These are phyloP conservation scores for Percopsis omiscomaycus DNA, from an alignment of 2,797 vertebrate genomes.

Conservation along the genomic window DNA sequence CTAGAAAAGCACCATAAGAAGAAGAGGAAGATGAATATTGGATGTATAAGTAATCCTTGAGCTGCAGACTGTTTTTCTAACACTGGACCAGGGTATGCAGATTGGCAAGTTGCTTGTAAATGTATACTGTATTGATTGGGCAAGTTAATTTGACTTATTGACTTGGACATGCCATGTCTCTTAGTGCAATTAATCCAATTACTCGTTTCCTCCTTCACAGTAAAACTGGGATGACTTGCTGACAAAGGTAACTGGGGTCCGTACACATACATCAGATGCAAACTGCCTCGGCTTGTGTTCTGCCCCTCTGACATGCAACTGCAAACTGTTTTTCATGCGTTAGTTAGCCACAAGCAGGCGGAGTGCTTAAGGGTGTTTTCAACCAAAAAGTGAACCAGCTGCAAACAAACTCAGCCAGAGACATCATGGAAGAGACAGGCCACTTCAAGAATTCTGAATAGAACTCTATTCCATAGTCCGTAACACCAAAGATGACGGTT, in stretches of 20 bases:
- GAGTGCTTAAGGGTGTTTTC: no score
- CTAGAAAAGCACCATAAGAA: conserved; percentile 3
- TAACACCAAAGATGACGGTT: no score
- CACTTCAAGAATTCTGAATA: no score
- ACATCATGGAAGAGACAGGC: no score
- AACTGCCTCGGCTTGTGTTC: conserved; percentile 14
- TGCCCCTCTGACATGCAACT: background rate
- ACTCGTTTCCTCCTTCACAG: conserved; percentile 43
- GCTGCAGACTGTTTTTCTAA: conserved; percentile 35
- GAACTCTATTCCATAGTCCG: no score
- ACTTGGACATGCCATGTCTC: conserved; percentile 46
- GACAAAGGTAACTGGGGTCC: conserved; percentile 34
- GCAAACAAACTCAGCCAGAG: no score
- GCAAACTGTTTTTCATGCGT: no score
- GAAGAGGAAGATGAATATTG: conserved; percentile 14
- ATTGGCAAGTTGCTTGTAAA: conserved; percentile 52
- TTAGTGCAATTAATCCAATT: conserved; percentile 55
- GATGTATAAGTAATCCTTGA: conserved; percentile 21
- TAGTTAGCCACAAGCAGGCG: no score
- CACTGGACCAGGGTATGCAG: conserved; percentile 38
- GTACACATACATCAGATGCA: conserved; percentile 34
- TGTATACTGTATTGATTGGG: conserved; percentile 52
- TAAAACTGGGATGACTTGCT: conserved; percentile 41
- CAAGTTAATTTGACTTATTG: conserved; percentile 65
- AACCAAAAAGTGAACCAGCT: no score